Percentiles rank a stretch among this genome's conserved stretches.
Conservation (phyloP, 2,797 vertebrate genomes). For the Columba guinea region DNA sequence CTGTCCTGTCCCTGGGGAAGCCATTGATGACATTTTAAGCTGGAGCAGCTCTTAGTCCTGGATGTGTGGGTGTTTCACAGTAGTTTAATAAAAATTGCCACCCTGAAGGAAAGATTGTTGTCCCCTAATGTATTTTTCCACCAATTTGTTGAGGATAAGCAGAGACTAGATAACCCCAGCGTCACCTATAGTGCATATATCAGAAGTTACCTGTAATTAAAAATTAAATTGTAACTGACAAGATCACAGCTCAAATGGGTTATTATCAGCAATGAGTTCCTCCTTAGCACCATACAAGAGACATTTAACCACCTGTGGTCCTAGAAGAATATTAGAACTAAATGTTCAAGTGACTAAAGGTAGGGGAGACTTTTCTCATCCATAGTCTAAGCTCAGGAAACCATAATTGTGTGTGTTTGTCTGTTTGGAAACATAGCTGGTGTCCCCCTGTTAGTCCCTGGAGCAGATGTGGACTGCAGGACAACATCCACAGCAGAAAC, state of each 20-base stretch:
- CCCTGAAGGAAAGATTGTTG: no score
- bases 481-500: background rate
- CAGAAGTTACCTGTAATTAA: background rate
- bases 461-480: background rate
- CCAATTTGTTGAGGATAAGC: background rate
- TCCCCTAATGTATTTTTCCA: background rate
- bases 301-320: background rate
- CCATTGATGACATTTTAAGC: background rate
- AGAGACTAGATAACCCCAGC: background rate
- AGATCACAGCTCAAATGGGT: background rate
- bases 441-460: no score
- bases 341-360: background rate
- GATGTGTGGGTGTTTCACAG: background rate
- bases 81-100: background rate
- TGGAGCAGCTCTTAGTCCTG: background rate
- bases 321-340: background rate
- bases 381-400: background rate
- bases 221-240: background rate
- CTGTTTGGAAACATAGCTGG: background rate
- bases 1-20: background rate
- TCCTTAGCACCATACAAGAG: background rate
- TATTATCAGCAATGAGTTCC: background rate
- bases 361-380: background rate
- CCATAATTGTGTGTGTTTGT: background rate
- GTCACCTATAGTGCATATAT: background rate